These are phyloP conservation scores for Cerastis rubricosa DNA, from an alignment of 2,888 invertebrate species.

Conservation along the genomic window DNA sequence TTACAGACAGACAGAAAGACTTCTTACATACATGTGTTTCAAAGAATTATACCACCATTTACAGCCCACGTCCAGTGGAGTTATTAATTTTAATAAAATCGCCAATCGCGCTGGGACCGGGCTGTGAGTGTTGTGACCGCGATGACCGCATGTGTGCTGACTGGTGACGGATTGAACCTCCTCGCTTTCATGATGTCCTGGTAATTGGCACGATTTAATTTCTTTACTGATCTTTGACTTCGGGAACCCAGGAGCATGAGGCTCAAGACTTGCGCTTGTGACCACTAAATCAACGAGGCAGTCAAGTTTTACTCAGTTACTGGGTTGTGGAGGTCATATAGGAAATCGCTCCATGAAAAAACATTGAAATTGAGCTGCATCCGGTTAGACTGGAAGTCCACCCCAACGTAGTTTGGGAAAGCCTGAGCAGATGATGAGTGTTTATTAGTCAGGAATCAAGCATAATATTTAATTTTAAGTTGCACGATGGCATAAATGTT, in stretches of 20 bases:
- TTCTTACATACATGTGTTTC: not conserved
- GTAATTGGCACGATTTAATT: not conserved
- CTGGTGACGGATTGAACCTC: constrained; percentile 49
- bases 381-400: too few species aligned
- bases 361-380: too few species aligned
- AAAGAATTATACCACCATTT: constrained; percentile 50
- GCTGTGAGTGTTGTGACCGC: not conserved
- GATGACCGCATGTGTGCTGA: constrained; percentile 9
- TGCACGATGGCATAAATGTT: too few species aligned
- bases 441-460: too few species aligned
- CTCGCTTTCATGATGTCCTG: constrained; percentile 29
- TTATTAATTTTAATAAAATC: constrained; percentile 74
- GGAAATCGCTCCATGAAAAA: too few species aligned
- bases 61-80: constrained; percentile 46
- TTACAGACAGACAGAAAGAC: constrained; percentile 20
- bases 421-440: too few species aligned
- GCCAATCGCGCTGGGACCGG: constrained; percentile 26
- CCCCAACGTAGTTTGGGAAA: too few species aligned
- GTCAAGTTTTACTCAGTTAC: not conserved
- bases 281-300: not conserved
- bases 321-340: too few species aligned
- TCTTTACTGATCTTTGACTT: not conserved
- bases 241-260: not conserved
- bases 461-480: too few species aligned
- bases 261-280: not conserved